Conservation (phyloP, 2,113 vertebrate species). For the Hirundichthys speculiger region DNA sequence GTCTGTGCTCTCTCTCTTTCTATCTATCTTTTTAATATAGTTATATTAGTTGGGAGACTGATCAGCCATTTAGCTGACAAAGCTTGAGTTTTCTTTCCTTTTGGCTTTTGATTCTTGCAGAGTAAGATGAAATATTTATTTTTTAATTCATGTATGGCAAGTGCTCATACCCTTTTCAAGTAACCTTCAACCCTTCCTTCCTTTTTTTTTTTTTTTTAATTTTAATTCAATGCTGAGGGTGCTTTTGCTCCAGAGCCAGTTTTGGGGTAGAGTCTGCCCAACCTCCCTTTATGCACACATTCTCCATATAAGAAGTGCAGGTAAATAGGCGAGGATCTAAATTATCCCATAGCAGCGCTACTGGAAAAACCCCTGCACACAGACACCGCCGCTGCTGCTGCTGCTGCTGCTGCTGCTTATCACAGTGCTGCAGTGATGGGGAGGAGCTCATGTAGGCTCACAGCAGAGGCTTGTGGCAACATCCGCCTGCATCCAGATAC, state of each 20-base stretch:
- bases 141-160: constrained; percentile 6
- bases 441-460: constrained; percentile 59
- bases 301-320: constrained; percentile 41
- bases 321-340: constrained; percentile 65
- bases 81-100: no score
- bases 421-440: constrained; percentile 68
- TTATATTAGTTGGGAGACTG: no score
- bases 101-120: background rate
- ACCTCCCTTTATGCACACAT: constrained; percentile 12
- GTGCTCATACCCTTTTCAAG: background rate
- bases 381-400: no score
- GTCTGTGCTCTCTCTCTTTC: no score
- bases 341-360: constrained; percentile 56
- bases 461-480: constrained; percentile 56
- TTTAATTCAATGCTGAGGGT: background rate
- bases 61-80: no score
- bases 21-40: no score
- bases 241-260: constrained; percentile 5
- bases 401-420: constrained; percentile 65
- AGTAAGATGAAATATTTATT: constrained; percentile 17
- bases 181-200: background rate
- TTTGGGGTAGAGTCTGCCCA: constrained; percentile 14
- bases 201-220: background rate
- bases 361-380: constrained; percentile 49
- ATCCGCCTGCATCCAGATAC: constrained; percentile 50